Evolutionary conservation across 2,888 invertebrate species (phyloP).

Genomic region (Acanthosepion esculentum): DNA sequence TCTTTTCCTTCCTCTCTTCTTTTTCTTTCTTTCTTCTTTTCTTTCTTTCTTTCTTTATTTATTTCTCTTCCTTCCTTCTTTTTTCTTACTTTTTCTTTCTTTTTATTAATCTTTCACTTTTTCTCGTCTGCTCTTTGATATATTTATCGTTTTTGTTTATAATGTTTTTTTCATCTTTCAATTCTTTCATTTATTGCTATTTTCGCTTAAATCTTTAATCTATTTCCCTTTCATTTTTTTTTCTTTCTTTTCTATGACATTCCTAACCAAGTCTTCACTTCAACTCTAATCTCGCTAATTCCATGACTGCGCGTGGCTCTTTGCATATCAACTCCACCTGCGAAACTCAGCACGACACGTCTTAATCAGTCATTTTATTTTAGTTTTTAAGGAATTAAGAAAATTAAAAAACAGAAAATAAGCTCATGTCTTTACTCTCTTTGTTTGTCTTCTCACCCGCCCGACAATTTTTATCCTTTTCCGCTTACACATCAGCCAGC

Average conservation of each 20-base stretch:
- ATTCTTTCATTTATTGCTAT: neutral
- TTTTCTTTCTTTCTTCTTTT: neutral
- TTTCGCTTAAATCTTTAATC: neutral
- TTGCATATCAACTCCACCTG: neutral
- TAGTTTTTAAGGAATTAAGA: neutral
- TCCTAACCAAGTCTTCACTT: neutral
- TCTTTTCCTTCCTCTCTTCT: neutral
- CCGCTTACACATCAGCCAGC: neutral
- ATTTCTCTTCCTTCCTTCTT: neutral
- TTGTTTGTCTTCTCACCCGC: neutral
- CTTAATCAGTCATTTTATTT: neutral
- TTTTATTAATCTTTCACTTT: neutral
- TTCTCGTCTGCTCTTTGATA: too few species aligned
- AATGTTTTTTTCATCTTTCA: too few species aligned
- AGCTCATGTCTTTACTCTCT: too few species aligned
- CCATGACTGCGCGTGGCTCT: neutral
- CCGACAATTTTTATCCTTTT: neutral
- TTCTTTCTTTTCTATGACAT: neutral
- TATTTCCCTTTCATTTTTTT: neutral
- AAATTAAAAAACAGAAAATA: neutral
- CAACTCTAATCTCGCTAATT: neutral
- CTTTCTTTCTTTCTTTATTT: neutral
- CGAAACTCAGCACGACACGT: neutral
- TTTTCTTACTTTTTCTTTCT: neutral
- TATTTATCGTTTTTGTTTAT: too few species aligned